Evolutionary conservation across 23 tunicate genomes (phyloP), one percentile per base, ranked within the genome.

Genomic region (Ciona savignyi): DNA sequence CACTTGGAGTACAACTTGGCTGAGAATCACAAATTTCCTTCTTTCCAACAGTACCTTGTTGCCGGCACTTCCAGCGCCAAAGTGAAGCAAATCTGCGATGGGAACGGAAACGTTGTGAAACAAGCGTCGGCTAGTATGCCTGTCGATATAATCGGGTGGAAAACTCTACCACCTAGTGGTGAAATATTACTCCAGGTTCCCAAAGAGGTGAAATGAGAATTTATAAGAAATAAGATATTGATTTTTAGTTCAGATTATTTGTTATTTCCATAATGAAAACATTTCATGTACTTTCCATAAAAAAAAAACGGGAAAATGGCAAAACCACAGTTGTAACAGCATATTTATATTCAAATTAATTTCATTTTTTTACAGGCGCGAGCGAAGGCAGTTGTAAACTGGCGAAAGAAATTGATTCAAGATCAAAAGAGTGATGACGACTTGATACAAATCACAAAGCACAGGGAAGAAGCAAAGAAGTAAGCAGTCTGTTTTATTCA

Each of bases 141-240:
- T 0, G 98, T 74, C 29, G 61, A 74, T 23, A 72, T 93, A 0
- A 29, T 70, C 25, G 98, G 98, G 2, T 93, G 96, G 96, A 83
- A 74, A 48, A 49, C 81, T 19, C 32, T 83, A 29, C 89, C 90
- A 9, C 34, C 67, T 23, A 83, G 81, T 25, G 96, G 96, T 4
- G 84, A 89, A 49, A 32, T 69, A 2, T 56, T 79, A 2, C 77
- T 83, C 23, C 81, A 83, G 83, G 96, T 78, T 2, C 34, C 73
- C 3, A 74, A 24, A 35, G 89, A 83, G 81, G 96, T 89, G 42
- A 51, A 72, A 30, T n/a, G n/a, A n/a, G n/a, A n/a, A n/a, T n/a
- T n/a, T n/a, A n/a, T n/a, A n/a, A n/a, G n/a, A n/a, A n/a, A n/a
- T n/a, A n/a, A n/a, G n/a, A n/a, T n/a, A n/a, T n/a, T n/a, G n/a